phyloP scores from a whole-genome alignment of 2,113 vertebrate species.

The Siniperca chuatsi region DNA sequence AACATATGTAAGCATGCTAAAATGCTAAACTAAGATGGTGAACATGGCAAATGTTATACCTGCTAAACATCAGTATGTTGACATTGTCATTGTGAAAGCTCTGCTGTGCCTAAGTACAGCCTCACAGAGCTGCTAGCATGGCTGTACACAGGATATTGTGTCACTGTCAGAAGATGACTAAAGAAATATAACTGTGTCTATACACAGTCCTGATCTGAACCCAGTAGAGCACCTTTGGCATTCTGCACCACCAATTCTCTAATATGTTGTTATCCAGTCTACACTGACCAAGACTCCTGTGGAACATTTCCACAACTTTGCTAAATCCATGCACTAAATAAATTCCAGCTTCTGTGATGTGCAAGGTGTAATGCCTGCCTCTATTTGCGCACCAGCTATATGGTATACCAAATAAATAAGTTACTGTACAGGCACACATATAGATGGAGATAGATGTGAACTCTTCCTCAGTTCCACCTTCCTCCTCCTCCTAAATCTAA shows the following conservation, averaged over 20 bases:
- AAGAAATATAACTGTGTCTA: background rate
- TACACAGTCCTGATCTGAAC: background rate
- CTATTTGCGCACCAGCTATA: background rate
- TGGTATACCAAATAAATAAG: background rate
- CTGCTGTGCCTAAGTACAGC: background rate
- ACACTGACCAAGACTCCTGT: no score
- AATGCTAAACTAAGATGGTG: background rate
- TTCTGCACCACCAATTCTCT: background rate
- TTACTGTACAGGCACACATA: background rate
- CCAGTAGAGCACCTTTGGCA: background rate
- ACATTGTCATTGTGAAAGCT: no score
- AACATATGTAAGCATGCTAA: background rate
- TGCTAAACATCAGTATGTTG: background rate
- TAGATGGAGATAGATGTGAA: background rate
- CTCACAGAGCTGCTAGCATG: background rate
- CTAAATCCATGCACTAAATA: background rate
- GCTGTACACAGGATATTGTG: background rate
- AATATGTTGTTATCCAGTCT: background rate
- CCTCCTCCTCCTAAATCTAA: background rate
- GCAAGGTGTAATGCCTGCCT: background rate
- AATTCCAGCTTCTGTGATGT: background rate
- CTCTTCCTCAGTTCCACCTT: background rate
- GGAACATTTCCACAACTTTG: background rate
- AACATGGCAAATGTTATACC: background rate
- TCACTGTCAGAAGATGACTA: background rate